A percentile compares a stretch with the other conserved stretches of the same genome.
phyloP scores from a whole-genome alignment of 1,140 invertebrate genomes.

The Penaeus indicus region DNA sequence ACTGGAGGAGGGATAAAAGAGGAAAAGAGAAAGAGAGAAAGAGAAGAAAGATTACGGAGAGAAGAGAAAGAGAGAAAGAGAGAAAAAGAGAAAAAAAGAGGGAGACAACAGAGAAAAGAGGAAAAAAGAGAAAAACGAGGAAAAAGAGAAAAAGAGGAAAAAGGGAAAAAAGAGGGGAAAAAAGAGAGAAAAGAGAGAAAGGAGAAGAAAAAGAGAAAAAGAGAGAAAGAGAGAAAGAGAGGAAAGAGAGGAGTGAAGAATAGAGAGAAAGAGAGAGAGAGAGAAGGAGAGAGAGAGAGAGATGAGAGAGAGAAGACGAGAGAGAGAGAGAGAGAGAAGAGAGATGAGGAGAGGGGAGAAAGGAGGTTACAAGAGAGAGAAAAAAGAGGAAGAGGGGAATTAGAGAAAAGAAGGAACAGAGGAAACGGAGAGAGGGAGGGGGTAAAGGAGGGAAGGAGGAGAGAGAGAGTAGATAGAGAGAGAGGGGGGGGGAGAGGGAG shows the following conservation, averaged over 20 bases:
- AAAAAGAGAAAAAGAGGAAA: too few relatives aligned
- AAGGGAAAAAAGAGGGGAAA: too few relatives aligned
- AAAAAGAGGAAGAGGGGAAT: slow-evolving; percentile 5
- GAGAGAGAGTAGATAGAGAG: not conserved
- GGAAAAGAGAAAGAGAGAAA: too few relatives aligned
- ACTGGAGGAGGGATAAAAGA: too few relatives aligned
- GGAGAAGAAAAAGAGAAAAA: slow-evolving; percentile 12
- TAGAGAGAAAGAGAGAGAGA: too few relatives aligned
- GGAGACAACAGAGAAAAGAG: too few relatives aligned
- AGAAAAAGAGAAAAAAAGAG: too few relatives aligned
- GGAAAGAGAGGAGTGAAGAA: not conserved
- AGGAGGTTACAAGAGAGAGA: not conserved
- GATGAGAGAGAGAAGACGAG: not conserved
- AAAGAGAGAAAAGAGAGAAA: too few relatives aligned
- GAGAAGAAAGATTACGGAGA: too few relatives aligned
- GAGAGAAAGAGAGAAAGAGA: slow-evolving; percentile 11
- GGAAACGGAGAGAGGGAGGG: slow-evolving; percentile 1
- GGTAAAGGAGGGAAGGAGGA: slow-evolving; percentile 2
- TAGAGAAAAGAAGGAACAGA: not conserved
- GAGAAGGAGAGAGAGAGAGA: not conserved
- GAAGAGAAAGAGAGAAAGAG: too few relatives aligned
- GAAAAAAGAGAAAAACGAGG: too few relatives aligned
- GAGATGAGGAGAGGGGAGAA: too few relatives aligned
- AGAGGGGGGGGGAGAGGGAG: not conserved
- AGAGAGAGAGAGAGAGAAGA: slow-evolving; percentile 11